These are phyloP conservation scores for Ylistrum balloti DNA, from an alignment of 1,140 invertebrate genomes.

Conservation along the genomic window DNA sequence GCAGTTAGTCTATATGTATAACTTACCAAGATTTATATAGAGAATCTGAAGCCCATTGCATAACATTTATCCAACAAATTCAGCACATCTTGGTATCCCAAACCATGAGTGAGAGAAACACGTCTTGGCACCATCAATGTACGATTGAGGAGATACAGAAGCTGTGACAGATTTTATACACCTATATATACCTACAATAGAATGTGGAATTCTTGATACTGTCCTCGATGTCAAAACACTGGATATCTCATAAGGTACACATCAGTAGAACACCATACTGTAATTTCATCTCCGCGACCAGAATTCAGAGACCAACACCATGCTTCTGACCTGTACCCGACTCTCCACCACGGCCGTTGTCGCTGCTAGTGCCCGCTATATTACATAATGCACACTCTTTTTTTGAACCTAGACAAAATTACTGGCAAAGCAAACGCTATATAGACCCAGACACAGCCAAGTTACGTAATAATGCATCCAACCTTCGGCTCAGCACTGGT, in stretches of 20 bases:
- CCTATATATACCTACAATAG: too few relatives aligned
- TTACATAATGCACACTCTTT: conserved; percentile 39
- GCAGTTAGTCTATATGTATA: too few relatives aligned
- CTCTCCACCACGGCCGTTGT: background rate
- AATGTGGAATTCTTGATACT: too few relatives aligned
- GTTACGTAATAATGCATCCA: conserved; percentile 19
- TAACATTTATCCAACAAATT: too few relatives aligned
- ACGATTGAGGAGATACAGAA: too few relatives aligned
- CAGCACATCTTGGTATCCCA: too few relatives aligned
- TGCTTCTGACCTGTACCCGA: background rate
- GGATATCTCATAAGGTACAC: background rate
- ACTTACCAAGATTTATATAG: too few relatives aligned
- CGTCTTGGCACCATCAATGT: too few relatives aligned
- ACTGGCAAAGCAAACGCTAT: conserved; percentile 17
- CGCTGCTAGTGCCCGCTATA: background rate
- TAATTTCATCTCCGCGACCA: background rate
- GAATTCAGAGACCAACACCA: background rate
- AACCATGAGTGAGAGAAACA: too few relatives aligned
- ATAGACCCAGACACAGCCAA: conserved; percentile 25
- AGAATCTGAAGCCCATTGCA: too few relatives aligned
- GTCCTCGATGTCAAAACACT: background rate
- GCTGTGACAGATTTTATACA: too few relatives aligned
- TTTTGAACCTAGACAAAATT: background rate
- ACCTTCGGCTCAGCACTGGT: background rate
- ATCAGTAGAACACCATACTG: background rate